Base-by-base conservation (phyloP, 2,113 vertebrate species). In the Proteles cristata region DNA sequence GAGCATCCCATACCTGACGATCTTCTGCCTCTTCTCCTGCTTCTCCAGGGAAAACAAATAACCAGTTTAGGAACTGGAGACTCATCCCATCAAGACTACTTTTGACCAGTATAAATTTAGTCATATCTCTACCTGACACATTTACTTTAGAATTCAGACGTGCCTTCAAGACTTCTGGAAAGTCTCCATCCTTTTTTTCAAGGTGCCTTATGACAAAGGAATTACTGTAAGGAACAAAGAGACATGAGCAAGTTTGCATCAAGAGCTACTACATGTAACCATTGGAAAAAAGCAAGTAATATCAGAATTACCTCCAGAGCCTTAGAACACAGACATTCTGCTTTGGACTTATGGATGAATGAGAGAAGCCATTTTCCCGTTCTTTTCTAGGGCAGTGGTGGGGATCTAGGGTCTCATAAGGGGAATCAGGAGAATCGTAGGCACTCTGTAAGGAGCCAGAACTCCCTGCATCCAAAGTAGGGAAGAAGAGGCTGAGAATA, bases 51-150 rank as follows among this genome's bases (percentile, higher is more conserved):
- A 65, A 65, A 58, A 39, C 14, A 35, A 80, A 82, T 58, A 15
- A 2, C 23, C 58, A 21, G 31, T 17, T 61, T 50, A 35, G 17
- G 31, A 82, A 16, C 53, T 43, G 26, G 10, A 73, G 10, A 15
- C 23, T 65, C 55, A 23, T 71, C 63, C 66, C 74, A 35, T 80
- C 35, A 74, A 77, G 43, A 86, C 73, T 14, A 43, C 14, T 25
- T 81, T 50, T 94, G 58, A 63, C 61, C 14, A 50, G 50, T 26
- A 35, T 83, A 79, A 87, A 71, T 79, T 39, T 19, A 96, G 14
- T n/a, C 65, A 43, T 63, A 39, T 69, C 58, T 53, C 17, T 53
- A 5, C 21, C 21, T 63, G 39, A 53, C 50, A 55, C n/a, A 23
- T 39, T 21, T 11, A 71, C 26, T 21, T 92, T 21, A 92, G 50